Percentiles rank a stretch among this genome's conserved stretches.
phyloP scores from a whole-genome alignment of 2,113 vertebrate genomes.

The Halichoerus grypus region DNA sequence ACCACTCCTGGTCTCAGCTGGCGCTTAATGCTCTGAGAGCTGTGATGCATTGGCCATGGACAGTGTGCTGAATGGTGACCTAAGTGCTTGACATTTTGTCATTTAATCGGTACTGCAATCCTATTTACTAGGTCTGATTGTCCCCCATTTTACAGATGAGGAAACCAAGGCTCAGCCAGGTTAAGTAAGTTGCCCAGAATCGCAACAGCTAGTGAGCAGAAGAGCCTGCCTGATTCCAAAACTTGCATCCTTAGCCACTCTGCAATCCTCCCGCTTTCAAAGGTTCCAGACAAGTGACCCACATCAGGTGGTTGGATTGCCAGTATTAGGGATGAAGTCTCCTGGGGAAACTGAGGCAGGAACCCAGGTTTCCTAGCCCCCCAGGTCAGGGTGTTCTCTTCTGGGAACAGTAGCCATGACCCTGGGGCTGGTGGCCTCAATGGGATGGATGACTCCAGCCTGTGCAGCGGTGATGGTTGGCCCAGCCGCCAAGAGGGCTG shows the following conservation, averaged over 20 bases:
- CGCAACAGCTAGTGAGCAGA: neutral
- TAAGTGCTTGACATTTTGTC: neutral
- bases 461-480: fast-evolving
- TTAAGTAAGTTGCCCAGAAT: neutral
- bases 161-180: neutral
- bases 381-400: neutral
- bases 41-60: neutral
- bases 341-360: neutral
- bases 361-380: neutral
- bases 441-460: neutral
- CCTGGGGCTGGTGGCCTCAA: neutral
- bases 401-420: neutral
- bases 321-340: neutral
- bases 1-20: neutral
- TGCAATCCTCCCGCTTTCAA: neutral
- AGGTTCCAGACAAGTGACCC: neutral
- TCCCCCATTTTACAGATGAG: neutral
- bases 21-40: neutral
- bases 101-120: neutral
- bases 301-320: neutral
- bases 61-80: neutral
- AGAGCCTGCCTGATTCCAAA: neutral
- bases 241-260: neutral
- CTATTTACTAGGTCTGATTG: neutral
- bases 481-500: neutral